A percentile compares a stretch with the other conserved stretches of the same genome.
phyloP scores from a whole-genome alignment of 2,888 invertebrate genomes.

The Spodoptera littoralis region DNA sequence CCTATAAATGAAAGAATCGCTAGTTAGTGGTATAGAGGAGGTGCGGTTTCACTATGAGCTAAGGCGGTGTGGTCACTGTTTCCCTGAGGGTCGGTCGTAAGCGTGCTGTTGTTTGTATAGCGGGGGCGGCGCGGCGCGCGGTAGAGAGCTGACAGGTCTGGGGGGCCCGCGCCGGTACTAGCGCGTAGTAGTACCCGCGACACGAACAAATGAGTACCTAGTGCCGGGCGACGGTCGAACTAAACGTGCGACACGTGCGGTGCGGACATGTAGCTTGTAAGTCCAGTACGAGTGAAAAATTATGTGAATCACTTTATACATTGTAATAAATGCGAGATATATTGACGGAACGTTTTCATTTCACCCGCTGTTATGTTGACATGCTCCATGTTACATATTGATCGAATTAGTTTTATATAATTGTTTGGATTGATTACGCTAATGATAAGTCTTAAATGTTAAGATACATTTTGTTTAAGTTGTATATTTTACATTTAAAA shows the following conservation, averaged over 20 bases:
- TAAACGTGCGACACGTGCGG: constrained; percentile 48
- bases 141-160: constrained; percentile 70
- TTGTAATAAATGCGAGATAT: constrained; percentile 73
- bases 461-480: constrained; percentile 66
- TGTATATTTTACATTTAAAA: constrained; percentile 72
- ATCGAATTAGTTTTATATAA: constrained; percentile 59
- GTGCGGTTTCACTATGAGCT: constrained; percentile 62
- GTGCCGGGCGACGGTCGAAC: constrained; percentile 44
- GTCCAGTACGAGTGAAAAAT: constrained; percentile 63
- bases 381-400: constrained; percentile 45
- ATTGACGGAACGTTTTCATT: constrained; percentile 73
- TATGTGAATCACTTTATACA: constrained; percentile 72
- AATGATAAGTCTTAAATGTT: constrained; percentile 65
- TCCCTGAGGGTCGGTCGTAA: constrained; percentile 51
- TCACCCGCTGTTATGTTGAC: constrained; percentile 61
- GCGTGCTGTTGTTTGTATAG: constrained; percentile 68
- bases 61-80: constrained; percentile 58
- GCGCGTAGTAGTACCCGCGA: constrained; percentile 56
- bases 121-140: constrained; percentile 80
- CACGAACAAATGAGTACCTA: constrained; percentile 57
- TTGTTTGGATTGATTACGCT: constrained; percentile 59
- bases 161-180: constrained; percentile 85
- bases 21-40: constrained; percentile 25
- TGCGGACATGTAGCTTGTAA: constrained; percentile 60
- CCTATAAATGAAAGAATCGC: constrained; percentile 8